Conservation (phyloP, 2,888 invertebrate genomes). For the Melanchra persicariae region DNA sequence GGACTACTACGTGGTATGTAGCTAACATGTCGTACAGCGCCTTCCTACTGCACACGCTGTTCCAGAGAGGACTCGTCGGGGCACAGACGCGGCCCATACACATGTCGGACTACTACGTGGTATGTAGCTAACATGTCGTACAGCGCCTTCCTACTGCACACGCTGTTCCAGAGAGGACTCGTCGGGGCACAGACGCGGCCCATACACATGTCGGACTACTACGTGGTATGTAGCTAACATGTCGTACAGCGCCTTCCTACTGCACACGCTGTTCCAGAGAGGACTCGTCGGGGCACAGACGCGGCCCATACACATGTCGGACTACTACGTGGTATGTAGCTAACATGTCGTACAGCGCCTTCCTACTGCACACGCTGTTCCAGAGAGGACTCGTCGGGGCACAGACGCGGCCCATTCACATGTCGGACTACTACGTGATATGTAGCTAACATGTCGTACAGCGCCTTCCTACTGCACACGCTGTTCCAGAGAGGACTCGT, state of each 20-base stretch:
- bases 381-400: background rate
- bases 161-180: constrained; percentile 78
- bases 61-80: too few species aligned
- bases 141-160: constrained; percentile 83
- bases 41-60: background rate
- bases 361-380: too few species aligned
- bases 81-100: too few species aligned
- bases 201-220: constrained; percentile 75
- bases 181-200: constrained; percentile 71
- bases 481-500: constrained; percentile 78
- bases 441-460: constrained; percentile 74
- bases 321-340: background rate
- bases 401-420: constrained; percentile 41
- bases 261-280: too few species aligned
- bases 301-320: background rate
- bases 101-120: too few species aligned
- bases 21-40: too few species aligned
- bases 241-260: background rate
- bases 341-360: too few species aligned
- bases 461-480: constrained; percentile 83
- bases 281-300: background rate
- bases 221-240: constrained; percentile 70
- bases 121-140: constrained; percentile 61
- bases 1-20: constrained; percentile 78
- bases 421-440: constrained; percentile 79